phyloP scores from a whole-genome alignment of 2,113 vertebrate genomes.

The Crotalus tigris region DNA sequence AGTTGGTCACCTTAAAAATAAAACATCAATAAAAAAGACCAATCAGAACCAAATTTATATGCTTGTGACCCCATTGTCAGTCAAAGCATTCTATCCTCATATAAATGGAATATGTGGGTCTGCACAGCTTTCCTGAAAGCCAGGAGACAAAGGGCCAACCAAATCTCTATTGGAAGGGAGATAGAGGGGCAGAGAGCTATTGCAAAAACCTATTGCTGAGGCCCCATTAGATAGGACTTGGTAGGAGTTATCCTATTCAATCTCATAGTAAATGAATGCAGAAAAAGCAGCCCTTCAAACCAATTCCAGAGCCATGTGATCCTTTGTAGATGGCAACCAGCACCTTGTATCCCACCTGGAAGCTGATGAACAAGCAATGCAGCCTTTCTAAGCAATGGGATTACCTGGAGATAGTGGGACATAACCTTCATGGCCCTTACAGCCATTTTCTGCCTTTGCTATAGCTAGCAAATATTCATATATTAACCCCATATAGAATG shows the following conservation, averaged over 20 bases:
- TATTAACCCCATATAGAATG: neutral
- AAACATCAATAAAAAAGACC: neutral
- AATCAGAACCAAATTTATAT: neutral
- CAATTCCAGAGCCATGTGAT: neutral
- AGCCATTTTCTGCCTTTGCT: neutral
- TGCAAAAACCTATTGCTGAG: neutral
- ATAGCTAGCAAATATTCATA: neutral
- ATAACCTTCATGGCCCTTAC: neutral
- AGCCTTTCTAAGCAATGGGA: neutral
- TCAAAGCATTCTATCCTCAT: neutral
- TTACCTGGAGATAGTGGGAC: neutral
- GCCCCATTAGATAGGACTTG: neutral
- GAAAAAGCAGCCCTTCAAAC: neutral
- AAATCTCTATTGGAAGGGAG: neutral
- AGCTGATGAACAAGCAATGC: neutral
- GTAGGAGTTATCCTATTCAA: neutral
- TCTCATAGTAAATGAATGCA: neutral
- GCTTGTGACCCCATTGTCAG: neutral
- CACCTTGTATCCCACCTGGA: neutral
- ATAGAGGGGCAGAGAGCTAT: neutral
- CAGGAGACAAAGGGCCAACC: neutral
- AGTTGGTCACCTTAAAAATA: neutral
- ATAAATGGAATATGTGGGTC: neutral
- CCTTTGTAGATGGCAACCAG: neutral
- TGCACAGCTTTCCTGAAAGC: neutral